Evolutionary conservation across 2,888 invertebrate species (phyloP).

Genomic region (Seladonia tumulorum): DNA sequence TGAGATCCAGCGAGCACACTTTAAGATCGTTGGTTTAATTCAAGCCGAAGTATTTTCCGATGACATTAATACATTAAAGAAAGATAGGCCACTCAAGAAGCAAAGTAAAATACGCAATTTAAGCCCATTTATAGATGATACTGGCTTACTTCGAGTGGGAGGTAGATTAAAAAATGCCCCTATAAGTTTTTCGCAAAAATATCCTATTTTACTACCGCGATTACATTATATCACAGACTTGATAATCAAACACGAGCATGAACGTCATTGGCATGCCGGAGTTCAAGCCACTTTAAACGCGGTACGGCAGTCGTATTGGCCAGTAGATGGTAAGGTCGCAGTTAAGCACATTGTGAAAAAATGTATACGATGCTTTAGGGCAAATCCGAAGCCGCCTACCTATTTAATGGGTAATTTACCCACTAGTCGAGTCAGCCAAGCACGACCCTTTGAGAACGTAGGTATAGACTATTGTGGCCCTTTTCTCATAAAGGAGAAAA

Average conservation of each 20-base stretch:
- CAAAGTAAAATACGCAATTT: no score
- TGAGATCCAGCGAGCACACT: no score
- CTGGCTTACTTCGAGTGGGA: no score
- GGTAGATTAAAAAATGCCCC: no score
- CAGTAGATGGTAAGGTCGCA: slow-evolving; percentile 1
- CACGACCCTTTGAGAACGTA: background rate
- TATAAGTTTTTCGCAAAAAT: no score
- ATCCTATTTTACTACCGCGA: no score
- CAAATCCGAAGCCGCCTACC: background rate
- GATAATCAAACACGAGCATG: background rate
- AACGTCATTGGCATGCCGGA: background rate
- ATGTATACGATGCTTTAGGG: slow-evolving; percentile 8
- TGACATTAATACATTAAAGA: no score
- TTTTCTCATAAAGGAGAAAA: background rate
- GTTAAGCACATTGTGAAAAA: background rate
- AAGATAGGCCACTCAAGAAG: no score
- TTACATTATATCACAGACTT: no score
- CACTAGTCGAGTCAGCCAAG: background rate
- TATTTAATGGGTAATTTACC: slow-evolving; percentile 23
- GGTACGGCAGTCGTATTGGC: slow-evolving; percentile 10
- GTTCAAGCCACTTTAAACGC: slow-evolving; percentile 6
- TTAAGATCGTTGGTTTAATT: no score
- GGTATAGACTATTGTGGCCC: background rate
- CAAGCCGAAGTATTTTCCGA: no score
- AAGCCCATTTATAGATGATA: no score